A percentile compares a stretch with the other conserved stretches of the same genome.
Evolutionary conservation across 2,797 vertebrate species (phyloP).

Genomic region (Periophthalmus magnuspinnatus): DNA sequence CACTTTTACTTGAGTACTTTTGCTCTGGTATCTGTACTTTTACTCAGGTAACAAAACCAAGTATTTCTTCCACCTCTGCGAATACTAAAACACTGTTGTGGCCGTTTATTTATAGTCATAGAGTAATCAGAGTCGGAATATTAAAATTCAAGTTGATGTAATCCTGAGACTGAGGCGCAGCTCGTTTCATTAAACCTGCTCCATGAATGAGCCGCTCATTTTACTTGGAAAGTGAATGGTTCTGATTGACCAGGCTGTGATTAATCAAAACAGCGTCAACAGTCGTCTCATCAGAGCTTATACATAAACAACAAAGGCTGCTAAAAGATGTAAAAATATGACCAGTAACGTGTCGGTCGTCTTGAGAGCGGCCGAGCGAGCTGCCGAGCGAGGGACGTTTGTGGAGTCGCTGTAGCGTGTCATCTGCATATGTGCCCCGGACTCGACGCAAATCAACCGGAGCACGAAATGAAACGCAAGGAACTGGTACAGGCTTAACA

Average conservation of each 20-base stretch:
- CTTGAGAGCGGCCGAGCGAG: not conserved
- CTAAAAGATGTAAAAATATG: not conserved
- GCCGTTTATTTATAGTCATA: too few relatives aligned
- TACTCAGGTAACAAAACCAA: too few relatives aligned
- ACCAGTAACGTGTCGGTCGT: not conserved
- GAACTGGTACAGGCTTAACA: not conserved
- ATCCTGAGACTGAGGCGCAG: not conserved
- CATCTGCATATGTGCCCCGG: conserved; percentile 7
- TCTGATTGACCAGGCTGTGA: conserved; percentile 2
- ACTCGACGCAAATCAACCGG: not conserved
- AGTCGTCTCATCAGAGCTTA: not conserved
- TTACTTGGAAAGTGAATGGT: not conserved
- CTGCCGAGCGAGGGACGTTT: conserved; percentile 1
- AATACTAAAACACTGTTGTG: not conserved
- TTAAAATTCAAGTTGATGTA: not conserved
- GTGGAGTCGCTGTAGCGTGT: not conserved
- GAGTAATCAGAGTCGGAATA: not conserved
- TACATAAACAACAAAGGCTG: not conserved
- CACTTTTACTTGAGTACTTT: too few relatives aligned
- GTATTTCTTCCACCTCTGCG: too few relatives aligned
- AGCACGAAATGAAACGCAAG: not conserved
- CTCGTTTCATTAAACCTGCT: not conserved
- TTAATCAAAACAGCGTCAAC: not conserved
- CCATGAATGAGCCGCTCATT: not conserved
- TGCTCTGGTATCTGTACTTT: too few relatives aligned